Evolutionary conservation across 1,140 invertebrate species (phyloP).

Genomic region (Drosophila eugracilis): DNA sequence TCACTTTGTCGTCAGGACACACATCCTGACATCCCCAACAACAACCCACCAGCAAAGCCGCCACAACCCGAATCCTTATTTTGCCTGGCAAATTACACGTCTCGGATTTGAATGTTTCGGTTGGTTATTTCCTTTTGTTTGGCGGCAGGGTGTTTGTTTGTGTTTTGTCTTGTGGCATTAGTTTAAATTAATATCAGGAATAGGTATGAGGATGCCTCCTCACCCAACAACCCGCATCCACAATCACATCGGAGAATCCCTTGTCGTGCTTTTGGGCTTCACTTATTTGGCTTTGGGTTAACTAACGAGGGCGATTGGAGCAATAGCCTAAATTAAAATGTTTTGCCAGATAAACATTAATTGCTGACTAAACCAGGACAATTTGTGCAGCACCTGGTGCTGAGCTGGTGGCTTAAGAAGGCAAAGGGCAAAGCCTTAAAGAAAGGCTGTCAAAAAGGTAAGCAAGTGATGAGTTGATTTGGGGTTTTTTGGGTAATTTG

Average conservation of each 20-base stretch:
- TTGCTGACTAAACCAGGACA: slow-evolving; percentile 43
- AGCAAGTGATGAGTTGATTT: slow-evolving; percentile 20
- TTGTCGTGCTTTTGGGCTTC: slow-evolving; percentile 16
- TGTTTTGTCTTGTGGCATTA: slow-evolving; percentile 50
- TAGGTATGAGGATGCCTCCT: slow-evolving; percentile 34
- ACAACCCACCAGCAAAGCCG: slow-evolving; percentile 5
- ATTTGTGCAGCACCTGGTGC: slow-evolving; percentile 36
- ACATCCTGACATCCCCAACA: slow-evolving; percentile 1
- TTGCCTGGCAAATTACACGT: slow-evolving; percentile 59
- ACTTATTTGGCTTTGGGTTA: slow-evolving; percentile 15
- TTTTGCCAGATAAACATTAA: slow-evolving; percentile 56
- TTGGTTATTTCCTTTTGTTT: slow-evolving; percentile 43
- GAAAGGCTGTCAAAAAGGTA: slow-evolving; percentile 1
- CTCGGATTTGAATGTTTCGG: slow-evolving; percentile 59
- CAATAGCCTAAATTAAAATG: slow-evolving; percentile 51
- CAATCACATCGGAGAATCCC: slow-evolving; percentile 14
- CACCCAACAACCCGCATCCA: slow-evolving; percentile 29
- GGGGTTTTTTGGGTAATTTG: background rate
- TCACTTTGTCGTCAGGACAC: slow-evolving; percentile 59
- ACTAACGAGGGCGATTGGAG: slow-evolving; percentile 16
- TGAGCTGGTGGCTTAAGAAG: slow-evolving; percentile 8
- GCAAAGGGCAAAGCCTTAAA: background rate
- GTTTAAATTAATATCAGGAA: slow-evolving; percentile 71
- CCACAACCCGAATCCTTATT: no score
- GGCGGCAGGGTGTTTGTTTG: slow-evolving; percentile 13